These are phyloP conservation scores for Bombus waltoni DNA, from an alignment of 1,140 invertebrate species.

Conservation along the genomic window DNA sequence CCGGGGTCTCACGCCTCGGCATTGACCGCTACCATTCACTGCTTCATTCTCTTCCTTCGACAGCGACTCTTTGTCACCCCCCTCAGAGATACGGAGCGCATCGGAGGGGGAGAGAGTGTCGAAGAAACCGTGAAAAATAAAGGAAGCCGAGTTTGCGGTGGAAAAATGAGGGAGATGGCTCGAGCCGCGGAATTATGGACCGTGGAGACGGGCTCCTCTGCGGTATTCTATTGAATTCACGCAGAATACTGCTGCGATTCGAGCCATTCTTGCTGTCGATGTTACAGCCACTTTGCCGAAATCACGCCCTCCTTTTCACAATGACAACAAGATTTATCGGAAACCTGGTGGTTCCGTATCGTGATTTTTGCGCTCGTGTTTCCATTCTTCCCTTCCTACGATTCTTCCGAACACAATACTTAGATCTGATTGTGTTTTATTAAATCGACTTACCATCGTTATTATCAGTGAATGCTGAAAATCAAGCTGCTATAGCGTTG, in stretches of 20 bases:
- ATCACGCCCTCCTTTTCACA: conserved; percentile 52
- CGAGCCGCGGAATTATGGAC: conserved; percentile 60
- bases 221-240: conserved; percentile 36
- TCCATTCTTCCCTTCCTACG: background rate
- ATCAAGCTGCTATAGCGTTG: background rate
- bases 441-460: background rate
- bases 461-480: background rate
- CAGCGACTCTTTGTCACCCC: conserved; percentile 65
- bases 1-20: conserved; percentile 67
- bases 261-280: conserved; percentile 35
- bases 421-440: background rate
- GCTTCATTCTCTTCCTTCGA: conserved; percentile 67
- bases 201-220: conserved; percentile 6
- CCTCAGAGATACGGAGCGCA: conserved; percentile 40
- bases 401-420: background rate
- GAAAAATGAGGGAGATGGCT: conserved; percentile 59
- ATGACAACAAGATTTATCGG: conserved; percentile 50
- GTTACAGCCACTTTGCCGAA: conserved; percentile 39
- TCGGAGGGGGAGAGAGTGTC: background rate
- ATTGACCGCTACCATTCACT: conserved; percentile 65
- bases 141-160: conserved; percentile 44
- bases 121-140: conserved; percentile 47
- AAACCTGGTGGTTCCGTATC: background rate
- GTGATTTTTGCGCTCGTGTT: background rate
- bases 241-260: conserved; percentile 49